Evolutionary conservation across 2,888 invertebrate species (phyloP), one percentile per base, ranked within the genome.

Genomic region (Griposia aprilina): DNA sequence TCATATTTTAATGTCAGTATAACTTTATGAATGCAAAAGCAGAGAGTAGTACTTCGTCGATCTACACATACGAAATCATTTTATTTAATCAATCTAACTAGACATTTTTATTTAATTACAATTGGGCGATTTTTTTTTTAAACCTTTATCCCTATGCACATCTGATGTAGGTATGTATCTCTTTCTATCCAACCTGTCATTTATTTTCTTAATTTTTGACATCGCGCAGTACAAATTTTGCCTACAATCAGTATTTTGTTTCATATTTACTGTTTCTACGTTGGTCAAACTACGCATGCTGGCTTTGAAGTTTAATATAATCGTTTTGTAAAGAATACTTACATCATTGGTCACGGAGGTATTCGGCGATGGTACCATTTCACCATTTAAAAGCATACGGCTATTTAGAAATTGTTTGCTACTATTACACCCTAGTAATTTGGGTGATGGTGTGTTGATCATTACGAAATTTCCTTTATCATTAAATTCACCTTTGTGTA

Each of bases 401-500:
- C 4, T 2, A 0, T 62, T n/a, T 4, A 3, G 7, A 3, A 1
- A 0, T 36, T 6, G 1, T 11, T 52, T 55, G 0, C 4, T 15
- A 2, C 3, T 36, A 15, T 0, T 0, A 63, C 83, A 83, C 17
- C 79, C 76, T 0, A 72, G 73, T 0, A 41, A 0, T 15, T 83
- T 76, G 23, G 68, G 7, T 8, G 73, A 23, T 23, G 7, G 41
- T 41, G 23, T 23, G 3, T 23, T 23, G 2, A 52, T 1, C 20
- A 41, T 0, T 0, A 15, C 0, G 5, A 62, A 15, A 0, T 71
- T 48, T 8, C 84, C 87, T 7, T 71, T 74, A 0, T 85, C 87
- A 77, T 90, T 74, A 6, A 92, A 67, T n/a, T 88, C 88, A 0
- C 92, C 91, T 6, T 60, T 20, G 5, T 75, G 76, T 8, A 78